These are phyloP conservation scores for Vespertilio murinus DNA, from an alignment of 2,797 vertebrate genomes.

Conservation along the genomic window DNA sequence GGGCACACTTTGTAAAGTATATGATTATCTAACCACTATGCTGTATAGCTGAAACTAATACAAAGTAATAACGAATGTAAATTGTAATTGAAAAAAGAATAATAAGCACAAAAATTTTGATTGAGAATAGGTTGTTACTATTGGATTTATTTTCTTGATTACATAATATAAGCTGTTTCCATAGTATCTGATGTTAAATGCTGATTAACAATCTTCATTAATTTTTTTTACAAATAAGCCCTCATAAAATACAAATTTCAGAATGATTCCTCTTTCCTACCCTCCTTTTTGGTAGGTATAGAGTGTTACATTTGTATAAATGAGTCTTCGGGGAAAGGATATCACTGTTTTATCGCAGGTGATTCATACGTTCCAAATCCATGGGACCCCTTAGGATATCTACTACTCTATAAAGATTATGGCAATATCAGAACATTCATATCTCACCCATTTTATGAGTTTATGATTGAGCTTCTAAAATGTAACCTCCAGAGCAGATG, in stretches of 20 bases:
- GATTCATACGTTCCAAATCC: conserved; percentile 18
- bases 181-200: not conserved
- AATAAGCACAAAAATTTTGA: not conserved
- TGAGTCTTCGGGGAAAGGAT: not conserved
- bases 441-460: conserved; percentile 19
- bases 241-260: conserved; percentile 39
- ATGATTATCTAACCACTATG: not conserved
- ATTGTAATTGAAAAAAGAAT: not conserved
- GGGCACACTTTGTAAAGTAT: not conserved
- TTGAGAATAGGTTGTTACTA: not conserved
- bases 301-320: not conserved
- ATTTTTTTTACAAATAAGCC: not conserved
- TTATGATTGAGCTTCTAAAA: conserved; percentile 63
- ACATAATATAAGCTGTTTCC: not conserved
- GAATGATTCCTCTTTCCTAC: not conserved
- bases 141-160: not conserved
- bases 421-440: conserved; percentile 44
- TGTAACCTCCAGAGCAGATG: conserved; percentile 59
- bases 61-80: not conserved
- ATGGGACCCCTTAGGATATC: not conserved
- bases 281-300: not conserved
- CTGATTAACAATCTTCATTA: not conserved
- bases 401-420: conserved; percentile 45
- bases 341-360: conserved; percentile 40
- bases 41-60: not conserved